These are phyloP conservation scores for Siniperca chuatsi DNA, from an alignment of 2,113 vertebrate species.

Conservation along the genomic window DNA sequence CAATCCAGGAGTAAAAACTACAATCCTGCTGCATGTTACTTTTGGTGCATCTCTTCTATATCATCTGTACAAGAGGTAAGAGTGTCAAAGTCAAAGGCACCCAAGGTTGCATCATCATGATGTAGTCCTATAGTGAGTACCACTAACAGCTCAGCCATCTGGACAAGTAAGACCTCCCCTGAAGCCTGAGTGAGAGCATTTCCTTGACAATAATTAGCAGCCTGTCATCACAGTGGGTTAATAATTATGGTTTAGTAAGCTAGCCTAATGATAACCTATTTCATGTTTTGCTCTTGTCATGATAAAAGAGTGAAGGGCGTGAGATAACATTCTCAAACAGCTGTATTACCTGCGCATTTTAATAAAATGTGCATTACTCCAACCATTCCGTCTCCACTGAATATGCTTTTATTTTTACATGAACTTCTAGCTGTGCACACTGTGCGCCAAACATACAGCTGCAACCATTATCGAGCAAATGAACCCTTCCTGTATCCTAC, in stretches of 20 bases:
- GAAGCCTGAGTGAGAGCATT: slow-evolving; percentile 42
- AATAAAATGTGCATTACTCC: neutral
- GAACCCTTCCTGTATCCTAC: slow-evolving; percentile 4
- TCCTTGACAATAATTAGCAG: slow-evolving; percentile 56
- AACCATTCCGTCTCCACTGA: neutral
- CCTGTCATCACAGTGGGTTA: slow-evolving; percentile 37
- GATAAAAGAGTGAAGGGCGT: neutral
- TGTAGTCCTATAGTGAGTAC: neutral
- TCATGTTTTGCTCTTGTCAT: slow-evolving; percentile 1
- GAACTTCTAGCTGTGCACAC: neutral
- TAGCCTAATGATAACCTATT: slow-evolving; percentile 4
- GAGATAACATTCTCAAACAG: neutral
- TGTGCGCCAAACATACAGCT: slow-evolving; percentile 4
- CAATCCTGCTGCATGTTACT: neutral
- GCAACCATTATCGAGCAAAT: slow-evolving; percentile 5
- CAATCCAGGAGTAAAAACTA: slow-evolving; percentile 1
- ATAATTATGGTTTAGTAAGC: slow-evolving; percentile 20
- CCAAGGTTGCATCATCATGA: slow-evolving; percentile 27
- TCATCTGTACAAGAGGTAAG: neutral
- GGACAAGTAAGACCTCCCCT: slow-evolving; percentile 45
- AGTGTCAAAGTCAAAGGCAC: slow-evolving; percentile 15
- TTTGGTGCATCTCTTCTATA: slow-evolving; percentile 8
- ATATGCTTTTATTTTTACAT: slow-evolving; percentile 7
- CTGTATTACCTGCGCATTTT: neutral
- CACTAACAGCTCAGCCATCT: slow-evolving; percentile 59